Evolutionary conservation across 2,113 vertebrate species (phyloP).

Genomic region (Mobula birostris): DNA sequence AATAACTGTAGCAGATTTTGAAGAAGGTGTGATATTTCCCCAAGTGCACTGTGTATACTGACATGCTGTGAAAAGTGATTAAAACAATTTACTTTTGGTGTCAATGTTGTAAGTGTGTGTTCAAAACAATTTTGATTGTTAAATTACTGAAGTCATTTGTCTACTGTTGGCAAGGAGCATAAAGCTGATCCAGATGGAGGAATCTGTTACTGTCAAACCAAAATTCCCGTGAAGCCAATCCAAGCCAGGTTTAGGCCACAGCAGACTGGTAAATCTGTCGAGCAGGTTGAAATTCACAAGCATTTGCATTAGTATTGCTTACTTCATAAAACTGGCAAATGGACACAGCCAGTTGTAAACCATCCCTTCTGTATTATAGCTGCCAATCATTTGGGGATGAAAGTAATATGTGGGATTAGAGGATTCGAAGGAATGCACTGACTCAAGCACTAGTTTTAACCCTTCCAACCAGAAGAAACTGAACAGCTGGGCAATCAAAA

Average conservation of each 20-base stretch:
- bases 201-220: slow-evolving; percentile 2
- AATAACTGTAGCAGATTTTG: not conserved
- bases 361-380: not conserved
- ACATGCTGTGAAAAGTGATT: not conserved
- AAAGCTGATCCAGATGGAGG: not conserved
- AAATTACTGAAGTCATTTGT: not conserved
- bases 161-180: slow-evolving; percentile 1
- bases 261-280: not conserved
- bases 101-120: not conserved
- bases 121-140: not conserved
- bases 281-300: not conserved
- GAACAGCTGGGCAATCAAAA: not conserved
- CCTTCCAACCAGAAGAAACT: not conserved
- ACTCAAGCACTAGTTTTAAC: not conserved
- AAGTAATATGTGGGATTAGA: not conserved
- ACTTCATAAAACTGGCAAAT: not conserved
- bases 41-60: not conserved
- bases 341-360: not conserved
- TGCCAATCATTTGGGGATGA: not conserved
- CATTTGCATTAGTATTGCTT: not conserved
- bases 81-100: not conserved
- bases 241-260: not conserved
- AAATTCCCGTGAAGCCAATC: not conserved
- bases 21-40: not conserved
- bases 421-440: not conserved